A percentile compares a stretch with the other conserved stretches of the same genome.
Evolutionary conservation across 2,888 invertebrate species (phyloP).

Genomic region (Camponotus fellah): DNA sequence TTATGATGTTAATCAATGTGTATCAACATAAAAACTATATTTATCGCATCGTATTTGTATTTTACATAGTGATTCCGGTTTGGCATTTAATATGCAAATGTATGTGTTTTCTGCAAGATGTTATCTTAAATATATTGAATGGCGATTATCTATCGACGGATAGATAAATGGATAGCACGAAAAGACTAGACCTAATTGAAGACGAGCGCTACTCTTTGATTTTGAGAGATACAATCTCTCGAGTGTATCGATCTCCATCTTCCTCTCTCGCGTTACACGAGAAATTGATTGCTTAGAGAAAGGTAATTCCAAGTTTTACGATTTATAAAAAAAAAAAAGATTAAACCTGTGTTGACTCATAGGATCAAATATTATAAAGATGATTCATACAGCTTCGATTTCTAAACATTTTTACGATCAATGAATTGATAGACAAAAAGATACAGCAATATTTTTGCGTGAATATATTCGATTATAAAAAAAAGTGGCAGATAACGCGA

Average conservation of each 20-base stretch:
- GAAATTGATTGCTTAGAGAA: constrained; percentile 62
- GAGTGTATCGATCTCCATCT: constrained; percentile 20
- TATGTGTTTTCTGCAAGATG: constrained; percentile 16
- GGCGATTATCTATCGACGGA: constrained; percentile 26
- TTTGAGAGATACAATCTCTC: constrained; percentile 49
- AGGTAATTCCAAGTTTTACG: constrained; percentile 45
- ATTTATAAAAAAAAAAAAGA: constrained; percentile 47
- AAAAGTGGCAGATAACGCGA: not conserved
- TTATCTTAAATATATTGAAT: constrained; percentile 15
- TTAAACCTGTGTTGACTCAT: constrained; percentile 54
- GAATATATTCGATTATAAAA: not conserved
- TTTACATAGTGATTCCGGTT: not conserved
- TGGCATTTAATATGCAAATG: not conserved
- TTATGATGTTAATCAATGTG: constrained; percentile 10
- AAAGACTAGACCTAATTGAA: constrained; percentile 43
- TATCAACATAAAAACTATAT: not conserved
- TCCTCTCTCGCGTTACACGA: constrained; percentile 20
- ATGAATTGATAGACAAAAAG: not conserved
- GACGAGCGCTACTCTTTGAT: constrained; percentile 23
- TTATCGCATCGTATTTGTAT: not conserved
- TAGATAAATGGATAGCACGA: not conserved
- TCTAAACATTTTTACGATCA: not conserved
- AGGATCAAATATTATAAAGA: constrained; percentile 17
- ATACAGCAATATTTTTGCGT: not conserved
- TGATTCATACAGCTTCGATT: constrained; percentile 24